Conservation (phyloP, 1,140 invertebrate genomes). For the Meloidogyne exigua region DNA sequence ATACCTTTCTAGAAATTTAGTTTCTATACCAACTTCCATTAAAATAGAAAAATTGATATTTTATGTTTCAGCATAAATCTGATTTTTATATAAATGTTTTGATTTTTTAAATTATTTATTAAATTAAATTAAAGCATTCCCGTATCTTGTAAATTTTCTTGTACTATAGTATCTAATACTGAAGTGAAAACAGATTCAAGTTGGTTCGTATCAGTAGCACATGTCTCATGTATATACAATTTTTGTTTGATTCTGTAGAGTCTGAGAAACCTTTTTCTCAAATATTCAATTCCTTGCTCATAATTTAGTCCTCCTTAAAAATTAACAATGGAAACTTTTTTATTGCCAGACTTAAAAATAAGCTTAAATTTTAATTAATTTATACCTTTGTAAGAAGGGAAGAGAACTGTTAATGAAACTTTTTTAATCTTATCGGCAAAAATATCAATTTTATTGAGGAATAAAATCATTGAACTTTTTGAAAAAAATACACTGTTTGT, state of each 20-base stretch:
- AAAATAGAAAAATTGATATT: too few species aligned
- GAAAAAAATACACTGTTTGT: constrained; percentile 65
- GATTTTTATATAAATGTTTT: too few species aligned
- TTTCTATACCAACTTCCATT: too few species aligned
- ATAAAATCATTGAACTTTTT: constrained; percentile 64
- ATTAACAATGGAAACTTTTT: not conserved
- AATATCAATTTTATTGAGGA: constrained; percentile 66
- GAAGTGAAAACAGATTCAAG: constrained; percentile 41
- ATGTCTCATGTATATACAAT: constrained; percentile 43
- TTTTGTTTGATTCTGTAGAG: constrained; percentile 51
- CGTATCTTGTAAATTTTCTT: constrained; percentile 50
- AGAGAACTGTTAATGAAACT: constrained; percentile 32
- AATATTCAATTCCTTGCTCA: constrained; percentile 43
- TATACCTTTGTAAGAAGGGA: constrained; percentile 38
- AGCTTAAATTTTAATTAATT: not conserved
- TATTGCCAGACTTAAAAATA: not conserved
- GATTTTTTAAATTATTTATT: too few species aligned
- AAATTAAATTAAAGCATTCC: constrained; percentile 41
- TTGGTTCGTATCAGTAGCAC: constrained; percentile 37
- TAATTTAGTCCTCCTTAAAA: constrained; percentile 47
- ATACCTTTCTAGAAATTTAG: too few species aligned
- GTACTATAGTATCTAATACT: constrained; percentile 51
- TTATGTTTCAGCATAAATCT: too few species aligned
- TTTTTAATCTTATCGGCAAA: constrained; percentile 67
- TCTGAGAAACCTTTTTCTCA: constrained; percentile 41